A percentile compares a stretch with the other conserved stretches of the same genome.
phyloP scores from a whole-genome alignment of 2,888 invertebrate genomes.

The Biston stratarius region DNA sequence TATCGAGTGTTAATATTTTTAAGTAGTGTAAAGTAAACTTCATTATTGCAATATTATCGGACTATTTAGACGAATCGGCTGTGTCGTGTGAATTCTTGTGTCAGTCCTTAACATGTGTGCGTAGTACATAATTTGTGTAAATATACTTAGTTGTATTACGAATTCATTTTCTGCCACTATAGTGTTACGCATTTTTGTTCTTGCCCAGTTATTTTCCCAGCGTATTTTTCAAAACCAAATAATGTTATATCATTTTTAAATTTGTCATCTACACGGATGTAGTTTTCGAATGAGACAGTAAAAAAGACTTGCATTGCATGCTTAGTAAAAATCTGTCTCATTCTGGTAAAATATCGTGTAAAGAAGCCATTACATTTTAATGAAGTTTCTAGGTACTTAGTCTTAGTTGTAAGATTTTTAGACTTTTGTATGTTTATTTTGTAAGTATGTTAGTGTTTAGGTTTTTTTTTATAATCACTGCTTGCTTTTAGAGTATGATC shows the following conservation, averaged over 20 bases:
- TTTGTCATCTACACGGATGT: conserved; percentile 6
- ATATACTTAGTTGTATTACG: conserved; percentile 60
- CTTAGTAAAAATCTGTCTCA: background rate
- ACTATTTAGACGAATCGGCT: conserved; percentile 83
- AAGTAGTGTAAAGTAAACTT: conserved; percentile 81
- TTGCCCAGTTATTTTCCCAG: conserved; percentile 53
- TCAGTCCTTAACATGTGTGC: conserved; percentile 68
- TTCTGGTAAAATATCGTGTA: conserved; percentile 15
- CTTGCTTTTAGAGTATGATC: conserved; percentile 77
- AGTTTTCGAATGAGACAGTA: background rate
- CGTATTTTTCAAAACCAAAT: conserved; percentile 24
- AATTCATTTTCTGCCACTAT: conserved; percentile 37
- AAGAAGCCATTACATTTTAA: conserved; percentile 7
- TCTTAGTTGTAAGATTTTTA: conserved; percentile 25
- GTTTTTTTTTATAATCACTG: conserved; percentile 60
- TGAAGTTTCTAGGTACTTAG: conserved; percentile 17
- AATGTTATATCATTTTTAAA: background rate
- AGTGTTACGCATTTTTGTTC: conserved; percentile 46
- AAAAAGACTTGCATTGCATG: background rate
- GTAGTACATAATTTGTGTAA: conserved; percentile 76
- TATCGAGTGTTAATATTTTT: conserved; percentile 85
- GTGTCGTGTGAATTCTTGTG: conserved; percentile 81
- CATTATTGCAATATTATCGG: conserved; percentile 77
- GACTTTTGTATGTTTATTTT: conserved; percentile 38
- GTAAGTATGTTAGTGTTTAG: conserved; percentile 41